Base-by-base conservation (phyloP, 2,797 vertebrate genomes). In the Epinephelus malabaricus region DNA sequence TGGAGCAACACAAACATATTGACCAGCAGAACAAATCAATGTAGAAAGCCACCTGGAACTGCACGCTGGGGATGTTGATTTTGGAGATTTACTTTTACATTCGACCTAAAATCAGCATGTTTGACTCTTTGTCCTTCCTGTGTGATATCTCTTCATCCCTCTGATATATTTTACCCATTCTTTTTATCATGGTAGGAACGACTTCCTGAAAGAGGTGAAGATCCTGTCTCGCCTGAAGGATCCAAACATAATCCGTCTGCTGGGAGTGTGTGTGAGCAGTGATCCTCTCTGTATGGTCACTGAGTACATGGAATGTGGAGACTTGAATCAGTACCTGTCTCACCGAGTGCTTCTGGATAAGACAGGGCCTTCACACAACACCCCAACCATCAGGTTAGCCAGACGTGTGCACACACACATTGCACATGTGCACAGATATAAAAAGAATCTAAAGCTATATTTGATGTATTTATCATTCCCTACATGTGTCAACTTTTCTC, bases 271-370 rank as follows among this genome's bases (percentile, higher is more conserved):
- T 43, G 96, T 97, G 89, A 97, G 96, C 90, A 97, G 96, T 0
- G 97, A 98, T 74, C 97, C 97, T 0, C 95, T 98, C 62, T 98
- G 97, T 71, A 98, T 99, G 97, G 97, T 99, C 68, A 99, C 98
- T 0, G 98, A 99, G 83, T 99, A 98, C 93, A 99, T 99, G 98
- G 97, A 98, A 92, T 97, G 97, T 0, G 98, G 98, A 0, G 98
- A 99, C 92, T 93, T 99, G 63, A 98, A 99, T 92, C 97, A 98
- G 91, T 98, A 98, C 86, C 95, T 99, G 67, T 96, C 95, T 6
- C 96, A 97, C 18, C 90, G 96, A 2, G 96, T 96, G 76, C 94
- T 98, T 70, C 95, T 96, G 81, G 96, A 97, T 88, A 98, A 98
- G 87, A 92, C 92, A 0, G 95, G 95, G 1, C 95, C 93, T 0